Conservation (phyloP, 2,113 vertebrate species). For the Sylvilagus bachmani region DNA sequence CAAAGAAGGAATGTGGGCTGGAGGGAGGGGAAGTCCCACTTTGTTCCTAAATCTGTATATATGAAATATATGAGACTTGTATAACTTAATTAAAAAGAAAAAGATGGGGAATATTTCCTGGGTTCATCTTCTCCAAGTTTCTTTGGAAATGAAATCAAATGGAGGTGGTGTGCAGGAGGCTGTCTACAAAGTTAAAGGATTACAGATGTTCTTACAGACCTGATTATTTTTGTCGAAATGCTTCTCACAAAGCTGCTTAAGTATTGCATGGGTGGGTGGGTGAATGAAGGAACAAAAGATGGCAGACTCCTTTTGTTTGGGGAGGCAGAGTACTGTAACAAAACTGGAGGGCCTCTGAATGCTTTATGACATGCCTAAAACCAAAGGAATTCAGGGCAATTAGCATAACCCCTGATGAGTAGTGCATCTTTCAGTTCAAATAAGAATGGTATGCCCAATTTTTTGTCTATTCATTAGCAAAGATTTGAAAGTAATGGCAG, state of each 20-base stretch:
- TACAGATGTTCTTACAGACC: constrained; percentile 16
- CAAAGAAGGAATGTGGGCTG: constrained; percentile 6
- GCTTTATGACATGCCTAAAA: constrained; percentile 41
- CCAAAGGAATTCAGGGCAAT: constrained; percentile 34
- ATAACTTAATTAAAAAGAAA: constrained; percentile 33
- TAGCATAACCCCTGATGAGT: constrained; percentile 57
- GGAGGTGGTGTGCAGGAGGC: not conserved
- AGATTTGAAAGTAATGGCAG: constrained; percentile 44
- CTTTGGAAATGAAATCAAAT: constrained; percentile 56
- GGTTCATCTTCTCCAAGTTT: constrained; percentile 41
- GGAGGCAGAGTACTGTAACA: constrained; percentile 20
- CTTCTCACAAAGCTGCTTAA: constrained; percentile 30
- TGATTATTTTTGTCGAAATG: constrained; percentile 18
- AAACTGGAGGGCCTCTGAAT: not conserved
- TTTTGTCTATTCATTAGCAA: constrained; percentile 58
- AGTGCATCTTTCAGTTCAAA: constrained; percentile 55
- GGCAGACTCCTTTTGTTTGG: constrained; percentile 30
- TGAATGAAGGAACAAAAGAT: constrained; percentile 62
- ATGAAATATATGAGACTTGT: too few relatives aligned
- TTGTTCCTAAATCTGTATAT: too few relatives aligned
- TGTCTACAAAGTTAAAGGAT: constrained; percentile 3
- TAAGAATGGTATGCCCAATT: constrained; percentile 54
- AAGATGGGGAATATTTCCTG: not conserved
- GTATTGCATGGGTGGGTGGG: not conserved
- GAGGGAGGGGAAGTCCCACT: too few relatives aligned